These are phyloP conservation scores for Toxostoma redivivum DNA, from an alignment of 2,113 vertebrate genomes.

Conservation along the genomic window DNA sequence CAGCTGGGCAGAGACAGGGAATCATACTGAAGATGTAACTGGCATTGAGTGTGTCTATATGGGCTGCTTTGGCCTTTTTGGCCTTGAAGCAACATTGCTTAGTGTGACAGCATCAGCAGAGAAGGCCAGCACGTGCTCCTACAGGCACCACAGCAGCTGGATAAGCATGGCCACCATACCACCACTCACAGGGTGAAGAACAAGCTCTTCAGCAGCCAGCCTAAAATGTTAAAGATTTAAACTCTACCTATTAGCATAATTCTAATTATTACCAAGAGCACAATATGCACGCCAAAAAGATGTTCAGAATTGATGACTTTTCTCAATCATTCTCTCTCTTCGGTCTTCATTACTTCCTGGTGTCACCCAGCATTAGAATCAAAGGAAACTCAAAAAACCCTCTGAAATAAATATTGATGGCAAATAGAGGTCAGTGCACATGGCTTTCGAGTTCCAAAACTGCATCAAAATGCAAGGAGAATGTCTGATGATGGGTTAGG, in stretches of 20 bases:
- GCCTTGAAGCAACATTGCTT: neutral
- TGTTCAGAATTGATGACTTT: neutral
- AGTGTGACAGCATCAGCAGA: neutral
- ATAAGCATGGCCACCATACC: rapidly evolving
- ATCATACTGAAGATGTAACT: neutral
- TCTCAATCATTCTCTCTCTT: neutral
- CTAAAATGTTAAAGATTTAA: neutral
- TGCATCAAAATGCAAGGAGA: neutral
- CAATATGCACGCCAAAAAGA: neutral
- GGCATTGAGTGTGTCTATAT: neutral
- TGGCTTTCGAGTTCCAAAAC: neutral
- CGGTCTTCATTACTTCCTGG: neutral
- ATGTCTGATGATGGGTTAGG: neutral
- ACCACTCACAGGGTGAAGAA: neutral
- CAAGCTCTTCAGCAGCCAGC: neutral
- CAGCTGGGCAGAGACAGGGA: neutral
- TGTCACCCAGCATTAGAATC: neutral
- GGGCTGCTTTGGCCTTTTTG: neutral
- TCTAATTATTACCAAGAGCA: neutral
- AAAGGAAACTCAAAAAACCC: neutral
- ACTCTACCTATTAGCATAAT: neutral
- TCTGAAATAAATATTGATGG: neutral
- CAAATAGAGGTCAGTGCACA: neutral
- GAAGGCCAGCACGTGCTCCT: neutral
- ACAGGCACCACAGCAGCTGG: neutral